These are phyloP conservation scores for Mycteria americana DNA, from an alignment of 2,797 vertebrate genomes.

Conservation along the genomic window DNA sequence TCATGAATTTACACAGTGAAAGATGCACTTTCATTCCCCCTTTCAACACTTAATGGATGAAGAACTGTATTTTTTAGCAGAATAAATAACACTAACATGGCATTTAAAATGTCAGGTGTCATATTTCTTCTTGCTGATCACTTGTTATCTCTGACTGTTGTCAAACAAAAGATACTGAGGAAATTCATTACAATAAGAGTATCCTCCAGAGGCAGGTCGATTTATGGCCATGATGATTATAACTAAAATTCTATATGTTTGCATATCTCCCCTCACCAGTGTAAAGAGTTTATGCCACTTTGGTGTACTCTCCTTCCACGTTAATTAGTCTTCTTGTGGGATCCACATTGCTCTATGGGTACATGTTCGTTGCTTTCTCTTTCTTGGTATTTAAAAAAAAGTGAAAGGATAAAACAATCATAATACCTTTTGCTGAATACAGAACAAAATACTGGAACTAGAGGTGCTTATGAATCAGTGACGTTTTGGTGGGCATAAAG, in stretches of 20 bases:
- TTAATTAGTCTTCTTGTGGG: neutral
- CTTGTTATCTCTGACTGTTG: slow-evolving; percentile 10
- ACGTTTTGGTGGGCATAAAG: neutral
- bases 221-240: neutral
- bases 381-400: neutral
- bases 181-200: neutral
- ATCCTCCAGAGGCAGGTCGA: neutral
- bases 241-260: neutral
- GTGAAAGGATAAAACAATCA: neutral
- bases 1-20: neutral
- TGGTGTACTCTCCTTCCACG: neutral
- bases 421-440: neutral
- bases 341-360: neutral
- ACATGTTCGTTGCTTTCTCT: neutral
- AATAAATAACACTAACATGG: slow-evolving; percentile 24
- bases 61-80: neutral
- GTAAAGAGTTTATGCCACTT: neutral
- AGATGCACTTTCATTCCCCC: neutral
- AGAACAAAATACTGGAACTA: neutral
- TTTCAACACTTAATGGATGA: neutral
- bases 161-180: slow-evolving; percentile 6
- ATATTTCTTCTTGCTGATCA: slow-evolving; percentile 13
- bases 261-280: neutral
- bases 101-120: neutral
- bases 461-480: neutral